Conservation (phyloP, 2,113 vertebrate genomes). For the Chloebia gouldiae region DNA sequence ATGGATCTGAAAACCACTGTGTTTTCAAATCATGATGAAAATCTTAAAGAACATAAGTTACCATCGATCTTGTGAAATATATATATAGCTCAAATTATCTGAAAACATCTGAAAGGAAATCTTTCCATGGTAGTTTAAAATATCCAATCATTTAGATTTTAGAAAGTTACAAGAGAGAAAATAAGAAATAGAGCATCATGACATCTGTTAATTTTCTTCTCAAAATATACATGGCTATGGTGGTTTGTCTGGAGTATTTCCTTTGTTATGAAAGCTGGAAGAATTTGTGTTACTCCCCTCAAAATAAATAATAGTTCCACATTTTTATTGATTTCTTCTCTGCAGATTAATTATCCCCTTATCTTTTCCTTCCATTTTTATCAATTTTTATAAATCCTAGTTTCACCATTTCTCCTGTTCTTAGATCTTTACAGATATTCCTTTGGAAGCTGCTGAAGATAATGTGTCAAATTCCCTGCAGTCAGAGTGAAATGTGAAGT, state of each 20-base stretch:
- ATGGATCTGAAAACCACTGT: background rate
- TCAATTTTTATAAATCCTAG: background rate
- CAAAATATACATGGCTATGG: background rate
- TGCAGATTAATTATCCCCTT: background rate
- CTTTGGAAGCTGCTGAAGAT: background rate
- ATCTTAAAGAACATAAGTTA: background rate
- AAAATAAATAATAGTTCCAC: constrained; percentile 3
- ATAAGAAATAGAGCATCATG: background rate
- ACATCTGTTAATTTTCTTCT: background rate
- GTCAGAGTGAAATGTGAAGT: background rate
- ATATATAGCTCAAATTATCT: background rate
- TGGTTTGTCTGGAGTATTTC: background rate
- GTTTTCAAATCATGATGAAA: background rate
- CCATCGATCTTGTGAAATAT: background rate
- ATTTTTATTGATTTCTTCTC: constrained; percentile 49
- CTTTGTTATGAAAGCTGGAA: constrained; percentile 15
- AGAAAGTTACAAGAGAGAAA: background rate
- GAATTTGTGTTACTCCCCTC: background rate
- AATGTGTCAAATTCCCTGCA: fast-evolving
- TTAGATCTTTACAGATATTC: background rate
- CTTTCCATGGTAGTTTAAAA: background rate
- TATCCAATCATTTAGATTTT: background rate
- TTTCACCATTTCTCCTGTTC: background rate
- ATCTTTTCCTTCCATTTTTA: background rate
- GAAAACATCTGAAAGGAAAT: background rate